Evolutionary conservation across 2,888 invertebrate species (phyloP).

Genomic region (Caenorhabditis sp.): DNA sequence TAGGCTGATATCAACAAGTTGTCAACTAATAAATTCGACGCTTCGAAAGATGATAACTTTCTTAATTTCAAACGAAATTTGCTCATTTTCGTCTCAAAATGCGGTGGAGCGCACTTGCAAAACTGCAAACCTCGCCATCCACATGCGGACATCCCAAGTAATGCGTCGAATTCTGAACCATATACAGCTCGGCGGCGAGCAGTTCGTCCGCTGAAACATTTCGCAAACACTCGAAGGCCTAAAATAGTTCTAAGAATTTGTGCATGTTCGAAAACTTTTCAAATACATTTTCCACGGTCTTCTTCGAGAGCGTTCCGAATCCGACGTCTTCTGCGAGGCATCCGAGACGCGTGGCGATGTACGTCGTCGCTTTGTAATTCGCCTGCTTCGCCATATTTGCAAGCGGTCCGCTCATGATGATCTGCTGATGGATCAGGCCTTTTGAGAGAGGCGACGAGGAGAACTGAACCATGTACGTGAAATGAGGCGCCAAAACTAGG

Average conservation of each 20-base stretch:
- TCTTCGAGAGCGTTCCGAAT: not conserved
- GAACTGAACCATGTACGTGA: not conserved
- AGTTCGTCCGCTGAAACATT: not conserved
- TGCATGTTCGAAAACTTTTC: too few species aligned
- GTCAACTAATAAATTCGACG: too few species aligned
- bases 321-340: constrained; percentile 13
- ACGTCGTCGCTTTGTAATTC: constrained; percentile 28
- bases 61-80: too few species aligned
- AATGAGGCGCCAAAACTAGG: too few species aligned
- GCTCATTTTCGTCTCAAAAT: too few species aligned
- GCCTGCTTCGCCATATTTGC: not conserved
- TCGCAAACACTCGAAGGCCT: constrained; percentile 22
- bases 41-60: too few species aligned
- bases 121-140: too few species aligned
- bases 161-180: constrained; percentile 10
- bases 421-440: constrained; percentile 40
- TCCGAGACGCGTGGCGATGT: constrained; percentile 2
- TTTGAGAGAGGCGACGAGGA: constrained; percentile 20
- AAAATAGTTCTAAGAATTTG: too few species aligned
- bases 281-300: not conserved
- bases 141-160: constrained; percentile 28
- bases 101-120: too few species aligned
- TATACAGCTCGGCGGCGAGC: constrained; percentile 3
- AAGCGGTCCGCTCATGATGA: constrained; percentile 39
- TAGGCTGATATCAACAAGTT: too few species aligned